A percentile compares a stretch with the other conserved stretches of the same genome.
These are phyloP conservation scores for Malacoraja senta DNA, from an alignment of 2,797 vertebrate genomes.

Conservation along the genomic window DNA sequence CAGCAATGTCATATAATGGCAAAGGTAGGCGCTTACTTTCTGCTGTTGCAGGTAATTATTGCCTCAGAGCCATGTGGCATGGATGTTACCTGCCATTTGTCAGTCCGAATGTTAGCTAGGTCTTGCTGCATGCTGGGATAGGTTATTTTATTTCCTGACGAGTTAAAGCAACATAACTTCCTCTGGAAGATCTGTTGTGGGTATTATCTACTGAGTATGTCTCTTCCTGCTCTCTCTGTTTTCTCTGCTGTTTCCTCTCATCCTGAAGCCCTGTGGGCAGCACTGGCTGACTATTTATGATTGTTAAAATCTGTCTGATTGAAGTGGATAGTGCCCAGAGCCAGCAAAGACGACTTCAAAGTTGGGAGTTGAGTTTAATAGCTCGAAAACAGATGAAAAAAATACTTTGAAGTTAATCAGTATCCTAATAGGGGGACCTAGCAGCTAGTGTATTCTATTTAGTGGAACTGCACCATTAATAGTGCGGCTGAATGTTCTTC, in stretches of 20 bases:
- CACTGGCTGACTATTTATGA: neutral
- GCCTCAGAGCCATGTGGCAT: no score
- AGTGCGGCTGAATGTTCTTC: neutral
- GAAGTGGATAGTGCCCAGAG: neutral
- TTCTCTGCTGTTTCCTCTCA: neutral
- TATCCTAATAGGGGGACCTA: neutral
- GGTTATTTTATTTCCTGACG: no score
- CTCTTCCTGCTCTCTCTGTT: neutral
- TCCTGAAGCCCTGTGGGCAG: neutral
- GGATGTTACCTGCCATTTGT: no score
- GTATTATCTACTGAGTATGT: neutral
- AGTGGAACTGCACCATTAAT: neutral
- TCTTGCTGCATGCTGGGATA: no score
- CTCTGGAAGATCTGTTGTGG: neutral
- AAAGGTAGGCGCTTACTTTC: no score
- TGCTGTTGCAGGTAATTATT: no score
- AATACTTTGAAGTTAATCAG: neutral
- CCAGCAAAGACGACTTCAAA: neutral
- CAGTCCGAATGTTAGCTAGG: no score
- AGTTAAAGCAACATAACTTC: no score
- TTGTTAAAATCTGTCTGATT: neutral
- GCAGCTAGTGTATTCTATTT: neutral
- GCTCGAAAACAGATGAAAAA: neutral
- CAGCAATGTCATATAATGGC: no score
- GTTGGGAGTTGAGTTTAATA: neutral